Conservation (phyloP, 2,888 invertebrate genomes). For the Chrysotoxum bicinctum region DNA sequence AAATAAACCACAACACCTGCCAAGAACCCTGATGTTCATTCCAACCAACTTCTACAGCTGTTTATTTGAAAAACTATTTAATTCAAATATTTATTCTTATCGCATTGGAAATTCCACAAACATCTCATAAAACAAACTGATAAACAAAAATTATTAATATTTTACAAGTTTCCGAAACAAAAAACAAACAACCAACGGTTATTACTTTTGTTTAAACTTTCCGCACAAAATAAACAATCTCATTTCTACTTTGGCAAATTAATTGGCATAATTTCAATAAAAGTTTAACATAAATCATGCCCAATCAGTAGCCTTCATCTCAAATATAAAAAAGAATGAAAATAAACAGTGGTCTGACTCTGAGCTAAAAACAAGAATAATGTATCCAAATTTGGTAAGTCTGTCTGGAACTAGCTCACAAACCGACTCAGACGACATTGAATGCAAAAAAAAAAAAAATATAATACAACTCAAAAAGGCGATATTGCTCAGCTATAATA, state of each 20-base stretch:
- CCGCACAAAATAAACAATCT: background rate
- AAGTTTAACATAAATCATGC: conserved; percentile 14
- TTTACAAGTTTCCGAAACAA: background rate
- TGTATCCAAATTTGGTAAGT: conserved; percentile 28
- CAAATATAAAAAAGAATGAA: background rate
- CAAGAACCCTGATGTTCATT: background rate
- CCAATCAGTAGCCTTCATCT: conserved; percentile 7
- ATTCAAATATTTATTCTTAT: conserved; percentile 1
- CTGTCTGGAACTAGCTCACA: conserved; percentile 1
- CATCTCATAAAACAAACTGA: background rate
- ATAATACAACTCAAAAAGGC: conserved; percentile 6
- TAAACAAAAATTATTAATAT: background rate
- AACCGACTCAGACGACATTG: conserved; percentile 14
- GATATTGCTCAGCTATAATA: conserved; percentile 13
- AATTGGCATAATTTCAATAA: conserved; percentile 51
- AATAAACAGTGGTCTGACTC: background rate
- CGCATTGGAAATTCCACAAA: background rate
- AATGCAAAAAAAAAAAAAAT: background rate
- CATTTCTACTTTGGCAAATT: conserved; percentile 31
- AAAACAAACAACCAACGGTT: background rate
- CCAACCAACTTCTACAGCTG: background rate
- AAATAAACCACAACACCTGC: background rate
- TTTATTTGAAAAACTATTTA: background rate
- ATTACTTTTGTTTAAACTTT: background rate
- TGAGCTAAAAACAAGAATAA: background rate